These are phyloP conservation scores for Spilarctia lutea DNA, from an alignment of 2,888 invertebrate species.

Conservation along the genomic window DNA sequence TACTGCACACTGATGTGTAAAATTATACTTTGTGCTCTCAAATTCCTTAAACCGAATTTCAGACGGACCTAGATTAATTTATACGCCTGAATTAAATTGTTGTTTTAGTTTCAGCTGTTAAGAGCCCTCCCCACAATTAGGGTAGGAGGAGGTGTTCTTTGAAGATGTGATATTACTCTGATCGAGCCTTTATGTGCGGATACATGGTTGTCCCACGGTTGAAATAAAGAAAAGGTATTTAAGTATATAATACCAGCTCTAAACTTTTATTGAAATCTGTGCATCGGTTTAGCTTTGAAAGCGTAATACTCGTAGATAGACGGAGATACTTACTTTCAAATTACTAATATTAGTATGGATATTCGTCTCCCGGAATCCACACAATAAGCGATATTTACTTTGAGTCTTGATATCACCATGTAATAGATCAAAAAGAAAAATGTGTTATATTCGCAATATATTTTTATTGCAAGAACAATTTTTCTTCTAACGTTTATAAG, in stretches of 20 bases:
- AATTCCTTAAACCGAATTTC: neutral
- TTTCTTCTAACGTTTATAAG: neutral
- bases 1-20: slow-evolving; percentile 40
- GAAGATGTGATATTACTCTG: no score
- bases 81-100: neutral
- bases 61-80: neutral
- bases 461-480: neutral
- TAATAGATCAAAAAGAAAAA: neutral
- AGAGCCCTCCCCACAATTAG: no score
- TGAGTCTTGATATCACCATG: neutral
- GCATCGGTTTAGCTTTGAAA: no score
- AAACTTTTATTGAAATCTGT: no score
- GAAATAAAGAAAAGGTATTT: no score
- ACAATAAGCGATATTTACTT: neutral
- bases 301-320: no score
- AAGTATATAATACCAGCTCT: no score
- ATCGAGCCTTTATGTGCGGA: no score
- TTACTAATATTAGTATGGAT: no score
- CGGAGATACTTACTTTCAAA: no score
- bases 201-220: no score
- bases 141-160: no score
- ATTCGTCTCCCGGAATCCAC: neutral
- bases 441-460: neutral
- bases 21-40: slow-evolving; percentile 23
- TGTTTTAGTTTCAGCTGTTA: neutral